A percentile compares a stretch with the other conserved stretches of the same genome.
These are phyloP conservation scores for Odobenus rosmarus DNA, from an alignment of 2,113 vertebrate species.

Conservation along the genomic window DNA sequence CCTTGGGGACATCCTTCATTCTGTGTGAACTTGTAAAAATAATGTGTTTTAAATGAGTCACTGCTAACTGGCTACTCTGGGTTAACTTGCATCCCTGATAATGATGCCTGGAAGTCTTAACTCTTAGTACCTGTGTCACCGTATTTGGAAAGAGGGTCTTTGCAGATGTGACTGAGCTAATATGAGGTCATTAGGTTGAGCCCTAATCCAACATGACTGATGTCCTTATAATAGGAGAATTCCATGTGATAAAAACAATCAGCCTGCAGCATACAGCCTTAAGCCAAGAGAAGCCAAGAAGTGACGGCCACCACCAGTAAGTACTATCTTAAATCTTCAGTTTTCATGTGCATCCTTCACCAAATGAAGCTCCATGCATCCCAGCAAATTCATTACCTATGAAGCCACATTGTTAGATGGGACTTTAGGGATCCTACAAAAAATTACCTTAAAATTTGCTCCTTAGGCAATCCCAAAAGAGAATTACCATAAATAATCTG, in stretches of 20 bases:
- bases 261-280: not conserved
- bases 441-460: not conserved
- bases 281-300: not conserved
- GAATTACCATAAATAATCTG: not conserved
- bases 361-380: not conserved
- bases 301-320: not conserved
- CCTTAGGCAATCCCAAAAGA: not conserved
- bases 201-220: not conserved
- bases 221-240: not conserved
- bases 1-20: not conserved
- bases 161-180: not conserved
- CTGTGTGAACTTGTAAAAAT: not conserved
- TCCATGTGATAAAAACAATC: not conserved
- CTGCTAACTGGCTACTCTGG: not conserved
- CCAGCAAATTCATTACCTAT: not conserved
- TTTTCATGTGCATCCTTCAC: not conserved
- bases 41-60: not conserved
- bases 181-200: not conserved
- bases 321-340: not conserved
- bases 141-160: not conserved
- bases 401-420: not conserved
- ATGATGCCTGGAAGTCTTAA: not conserved
- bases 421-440: not conserved
- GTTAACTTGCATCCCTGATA: not conserved
- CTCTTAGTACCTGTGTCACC: not conserved